A percentile compares a stretch with the other conserved stretches of the same genome.
These are phyloP conservation scores for Cirrhinus mrigala DNA, from an alignment of 2,797 vertebrate species.

Conservation along the genomic window DNA sequence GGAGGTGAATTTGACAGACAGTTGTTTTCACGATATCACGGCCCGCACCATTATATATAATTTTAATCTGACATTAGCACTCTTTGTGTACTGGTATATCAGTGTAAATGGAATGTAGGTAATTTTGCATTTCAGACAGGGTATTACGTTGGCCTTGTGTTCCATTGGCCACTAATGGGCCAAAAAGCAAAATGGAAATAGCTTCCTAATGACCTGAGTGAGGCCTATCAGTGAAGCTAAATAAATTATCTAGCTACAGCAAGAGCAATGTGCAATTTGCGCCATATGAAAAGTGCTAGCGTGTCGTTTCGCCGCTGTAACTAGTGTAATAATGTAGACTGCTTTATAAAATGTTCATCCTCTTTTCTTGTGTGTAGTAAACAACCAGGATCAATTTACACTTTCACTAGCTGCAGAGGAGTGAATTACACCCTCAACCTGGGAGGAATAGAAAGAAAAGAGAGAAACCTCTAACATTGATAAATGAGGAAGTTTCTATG, in stretches of 20 bases:
- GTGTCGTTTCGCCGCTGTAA: constrained; percentile 61
- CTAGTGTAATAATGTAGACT: constrained; percentile 23
- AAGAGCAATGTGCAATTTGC: constrained; percentile 77
- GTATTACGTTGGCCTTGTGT: constrained; percentile 65
- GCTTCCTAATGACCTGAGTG: constrained; percentile 81
- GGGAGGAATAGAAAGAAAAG: constrained; percentile 9
- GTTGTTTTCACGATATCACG: constrained; percentile 19
- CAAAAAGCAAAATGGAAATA: constrained; percentile 79
- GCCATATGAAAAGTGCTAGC: constrained; percentile 73
- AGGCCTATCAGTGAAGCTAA: constrained; percentile 80
- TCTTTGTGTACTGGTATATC: constrained; percentile 16
- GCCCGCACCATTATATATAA: constrained; percentile 14
- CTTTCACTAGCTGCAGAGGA: constrained; percentile 19
- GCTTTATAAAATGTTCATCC: constrained; percentile 18
- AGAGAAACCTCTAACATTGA: constrained; percentile 16
- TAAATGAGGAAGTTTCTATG: constrained; percentile 14
- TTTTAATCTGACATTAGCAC: constrained; percentile 41
- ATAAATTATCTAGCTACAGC: constrained; percentile 78
- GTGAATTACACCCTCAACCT: constrained; percentile 23
- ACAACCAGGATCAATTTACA: constrained; percentile 42
- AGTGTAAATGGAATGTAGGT: constrained; percentile 18
- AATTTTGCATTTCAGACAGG: constrained; percentile 6
- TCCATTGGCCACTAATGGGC: constrained; percentile 79
- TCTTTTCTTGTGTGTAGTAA: constrained; percentile 34
- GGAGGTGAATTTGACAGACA: constrained; percentile 31